Evolutionary conservation across 2,113 vertebrate species (phyloP).

Genomic region (Neomonachus schauinslandi): DNA sequence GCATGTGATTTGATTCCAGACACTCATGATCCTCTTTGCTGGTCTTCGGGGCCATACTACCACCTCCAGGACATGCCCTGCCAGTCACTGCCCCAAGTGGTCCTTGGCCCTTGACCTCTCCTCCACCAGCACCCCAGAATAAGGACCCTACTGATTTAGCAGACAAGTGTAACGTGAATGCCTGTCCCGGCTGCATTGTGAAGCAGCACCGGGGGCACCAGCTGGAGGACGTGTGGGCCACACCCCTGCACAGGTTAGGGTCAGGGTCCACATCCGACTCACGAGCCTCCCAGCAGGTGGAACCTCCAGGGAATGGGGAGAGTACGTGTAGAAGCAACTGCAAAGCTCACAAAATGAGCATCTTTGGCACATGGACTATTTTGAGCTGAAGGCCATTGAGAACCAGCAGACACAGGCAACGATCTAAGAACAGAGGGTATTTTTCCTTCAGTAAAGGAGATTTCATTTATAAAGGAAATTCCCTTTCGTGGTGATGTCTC

Average conservation of each 20-base stretch:
- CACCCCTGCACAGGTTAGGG: fast-evolving
- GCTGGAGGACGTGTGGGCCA: fast-evolving
- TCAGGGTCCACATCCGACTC: fast-evolving
- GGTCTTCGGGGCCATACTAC: fast-evolving
- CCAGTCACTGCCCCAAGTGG: neutral
- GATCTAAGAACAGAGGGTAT: neutral
- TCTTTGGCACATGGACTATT: neutral
- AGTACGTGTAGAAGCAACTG: no score
- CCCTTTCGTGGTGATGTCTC: neutral
- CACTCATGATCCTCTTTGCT: fast-evolving
- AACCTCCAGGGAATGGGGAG: neutral
- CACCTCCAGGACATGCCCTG: no score
- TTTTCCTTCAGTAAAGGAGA: neutral
- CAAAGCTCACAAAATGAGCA: neutral
- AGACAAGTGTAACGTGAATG: fast-evolving
- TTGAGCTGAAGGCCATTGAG: neutral
- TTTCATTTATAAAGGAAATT: neutral
- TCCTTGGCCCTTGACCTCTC: fast-evolving
- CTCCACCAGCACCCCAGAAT: fast-evolving
- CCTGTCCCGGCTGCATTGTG: fast-evolving
- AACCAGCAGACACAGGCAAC: neutral
- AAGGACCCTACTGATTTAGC: neutral
- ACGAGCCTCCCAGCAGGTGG: fast-evolving
- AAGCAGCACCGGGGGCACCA: fast-evolving
- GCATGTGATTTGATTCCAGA: fast-evolving